Percentiles rank a stretch among this genome's conserved stretches.
These are phyloP conservation scores for Holotrichia oblita DNA, from an alignment of 1,140 invertebrate genomes.

Conservation along the genomic window DNA sequence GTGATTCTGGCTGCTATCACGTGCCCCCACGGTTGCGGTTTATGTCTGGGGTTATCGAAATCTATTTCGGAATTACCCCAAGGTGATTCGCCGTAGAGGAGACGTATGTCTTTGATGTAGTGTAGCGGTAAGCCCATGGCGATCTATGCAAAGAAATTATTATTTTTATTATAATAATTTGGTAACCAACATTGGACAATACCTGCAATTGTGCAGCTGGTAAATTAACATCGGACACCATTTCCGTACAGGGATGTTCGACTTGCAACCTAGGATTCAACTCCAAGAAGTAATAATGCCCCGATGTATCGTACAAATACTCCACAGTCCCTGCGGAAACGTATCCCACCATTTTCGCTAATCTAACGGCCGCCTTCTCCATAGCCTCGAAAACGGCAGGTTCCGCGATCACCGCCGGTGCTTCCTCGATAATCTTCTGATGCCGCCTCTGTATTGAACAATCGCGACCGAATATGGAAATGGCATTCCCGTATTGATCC, in stretches of 20 bases:
- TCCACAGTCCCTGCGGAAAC: slow-evolving; percentile 99
- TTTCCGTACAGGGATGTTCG: slow-evolving; percentile 99
- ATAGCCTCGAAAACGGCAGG: slow-evolving; percentile 91
- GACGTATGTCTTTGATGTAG: slow-evolving; percentile 95
- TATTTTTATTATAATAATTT: too few species aligned
- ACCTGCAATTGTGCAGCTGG: slow-evolving; percentile 96
- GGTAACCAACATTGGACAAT: not conserved
- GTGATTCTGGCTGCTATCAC: slow-evolving; percentile 99
- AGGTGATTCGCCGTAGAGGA: slow-evolving; percentile 92
- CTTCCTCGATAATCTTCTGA: slow-evolving; percentile 99
- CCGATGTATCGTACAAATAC: slow-evolving; percentile 92
- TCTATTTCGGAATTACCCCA: slow-evolving; percentile 89
- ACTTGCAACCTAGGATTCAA: slow-evolving; percentile 98
- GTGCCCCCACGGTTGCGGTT: slow-evolving; percentile 94
- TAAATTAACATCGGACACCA: slow-evolving; percentile 98
- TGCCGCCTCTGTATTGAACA: slow-evolving; percentile 99
- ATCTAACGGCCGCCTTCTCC: slow-evolving; percentile 97
- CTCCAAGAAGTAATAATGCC: slow-evolving; percentile 96
- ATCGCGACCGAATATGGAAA: slow-evolving; percentile 97
- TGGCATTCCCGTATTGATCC: slow-evolving; percentile 98
- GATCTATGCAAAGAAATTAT: slow-evolving; percentile 73
- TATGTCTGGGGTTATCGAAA: slow-evolving; percentile 86
- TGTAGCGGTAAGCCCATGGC: slow-evolving; percentile 98
- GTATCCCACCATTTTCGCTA: slow-evolving; percentile 99
- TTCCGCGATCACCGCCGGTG: slow-evolving; percentile 93